A percentile compares a stretch with the other conserved stretches of the same genome.
phyloP scores from a whole-genome alignment of 2,113 vertebrate species.

The Loxodonta africana region DNA sequence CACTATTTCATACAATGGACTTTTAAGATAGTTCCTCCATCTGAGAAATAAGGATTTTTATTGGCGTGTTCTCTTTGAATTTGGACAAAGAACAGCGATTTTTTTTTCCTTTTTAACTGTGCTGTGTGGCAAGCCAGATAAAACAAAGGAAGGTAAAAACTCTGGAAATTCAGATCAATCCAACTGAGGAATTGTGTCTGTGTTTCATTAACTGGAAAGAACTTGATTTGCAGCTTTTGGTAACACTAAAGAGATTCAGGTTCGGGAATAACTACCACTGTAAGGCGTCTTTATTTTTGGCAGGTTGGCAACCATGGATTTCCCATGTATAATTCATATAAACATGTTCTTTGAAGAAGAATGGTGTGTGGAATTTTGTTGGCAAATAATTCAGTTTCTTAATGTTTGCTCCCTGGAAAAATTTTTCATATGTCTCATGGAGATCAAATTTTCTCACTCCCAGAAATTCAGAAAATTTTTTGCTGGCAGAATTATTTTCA shows the following conservation, averaged over 20 bases:
- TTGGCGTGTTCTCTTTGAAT: background rate
- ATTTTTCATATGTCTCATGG: background rate
- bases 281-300: background rate
- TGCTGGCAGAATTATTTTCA: background rate
- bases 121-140: background rate
- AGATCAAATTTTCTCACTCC: background rate
- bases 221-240: background rate
- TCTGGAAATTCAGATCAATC: background rate
- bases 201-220: background rate
- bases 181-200: background rate
- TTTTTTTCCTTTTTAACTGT: background rate
- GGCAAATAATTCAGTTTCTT: background rate
- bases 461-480: background rate
- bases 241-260: background rate
- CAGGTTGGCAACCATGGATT: background rate
- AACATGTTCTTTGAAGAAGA: background rate
- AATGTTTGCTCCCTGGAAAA: background rate
- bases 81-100: background rate
- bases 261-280: background rate
- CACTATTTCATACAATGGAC: background rate
- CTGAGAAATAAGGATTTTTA: background rate
- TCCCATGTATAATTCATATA: background rate
- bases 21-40: background rate
- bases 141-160: background rate
- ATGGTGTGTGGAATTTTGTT: background rate